Evolutionary conservation across 2,888 invertebrate genomes (phyloP).

Genomic region (Atrina japonica): DNA sequence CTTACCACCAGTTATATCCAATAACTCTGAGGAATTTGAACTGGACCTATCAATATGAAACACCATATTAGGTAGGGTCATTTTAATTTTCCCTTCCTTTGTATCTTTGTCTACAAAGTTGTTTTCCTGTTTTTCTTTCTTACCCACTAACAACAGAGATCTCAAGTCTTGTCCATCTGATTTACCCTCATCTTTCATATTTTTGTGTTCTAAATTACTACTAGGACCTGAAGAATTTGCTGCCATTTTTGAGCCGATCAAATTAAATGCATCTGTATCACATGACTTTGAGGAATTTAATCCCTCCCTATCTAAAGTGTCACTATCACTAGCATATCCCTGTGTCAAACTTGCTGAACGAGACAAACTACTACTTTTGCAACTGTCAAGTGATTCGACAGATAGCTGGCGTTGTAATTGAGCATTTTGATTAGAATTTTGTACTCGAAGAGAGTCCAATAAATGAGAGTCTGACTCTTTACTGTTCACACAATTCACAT

Average conservation of each 20-base stretch:
- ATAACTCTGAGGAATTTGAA: slow-evolving; percentile 42
- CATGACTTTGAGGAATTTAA: slow-evolving; percentile 22
- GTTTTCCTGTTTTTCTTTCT: slow-evolving; percentile 22
- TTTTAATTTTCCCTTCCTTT: slow-evolving; percentile 33
- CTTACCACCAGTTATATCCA: slow-evolving; percentile 44
- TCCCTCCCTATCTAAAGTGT: slow-evolving; percentile 22
- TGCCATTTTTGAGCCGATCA: slow-evolving; percentile 13
- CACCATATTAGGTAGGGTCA: slow-evolving; percentile 26
- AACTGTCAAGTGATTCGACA: slow-evolving; percentile 24
- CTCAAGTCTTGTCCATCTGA: slow-evolving; percentile 22
- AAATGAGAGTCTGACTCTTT: not conserved
- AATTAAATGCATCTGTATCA: slow-evolving; percentile 31
- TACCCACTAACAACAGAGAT: slow-evolving; percentile 21
- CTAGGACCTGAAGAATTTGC: not conserved
- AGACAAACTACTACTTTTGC: slow-evolving; percentile 16
- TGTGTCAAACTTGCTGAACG: slow-evolving; percentile 19
- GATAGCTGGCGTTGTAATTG: slow-evolving; percentile 32
- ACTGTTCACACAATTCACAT: slow-evolving; percentile 11
- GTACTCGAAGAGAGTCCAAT: slow-evolving; percentile 11
- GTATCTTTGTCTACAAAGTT: slow-evolving; percentile 23
- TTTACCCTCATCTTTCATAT: slow-evolving; percentile 11
- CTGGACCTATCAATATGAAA: slow-evolving; percentile 8
- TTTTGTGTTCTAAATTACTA: not conserved
- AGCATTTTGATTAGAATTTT: slow-evolving; percentile 34
- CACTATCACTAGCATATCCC: slow-evolving; percentile 37